phyloP scores from a whole-genome alignment of 2,797 vertebrate genomes.

The Furcifer pardalis region DNA sequence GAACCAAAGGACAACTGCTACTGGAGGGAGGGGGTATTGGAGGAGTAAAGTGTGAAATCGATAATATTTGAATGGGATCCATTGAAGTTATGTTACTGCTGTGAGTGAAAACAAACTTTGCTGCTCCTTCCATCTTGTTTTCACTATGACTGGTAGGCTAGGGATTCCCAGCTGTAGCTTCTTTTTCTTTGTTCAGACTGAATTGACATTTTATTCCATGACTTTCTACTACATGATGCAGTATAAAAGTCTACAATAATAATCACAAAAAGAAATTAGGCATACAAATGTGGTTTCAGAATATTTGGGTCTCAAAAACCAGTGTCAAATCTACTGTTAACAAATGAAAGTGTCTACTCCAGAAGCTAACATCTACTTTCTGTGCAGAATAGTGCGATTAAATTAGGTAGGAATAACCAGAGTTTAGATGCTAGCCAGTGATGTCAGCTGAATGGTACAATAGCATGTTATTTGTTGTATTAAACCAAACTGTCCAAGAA shows the following conservation, averaged over 20 bases:
- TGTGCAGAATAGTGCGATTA: background rate
- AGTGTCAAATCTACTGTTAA: background rate
- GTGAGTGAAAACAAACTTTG: background rate
- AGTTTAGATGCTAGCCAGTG: background rate
- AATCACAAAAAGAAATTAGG: background rate
- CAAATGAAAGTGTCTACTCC: background rate
- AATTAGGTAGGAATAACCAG: background rate
- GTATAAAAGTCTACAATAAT: background rate
- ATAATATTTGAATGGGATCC: background rate
- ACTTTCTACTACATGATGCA: background rate
- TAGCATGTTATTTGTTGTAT: background rate
- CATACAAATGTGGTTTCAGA: background rate
- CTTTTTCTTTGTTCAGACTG: background rate
- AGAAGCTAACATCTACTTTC: background rate
- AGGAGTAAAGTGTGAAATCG: background rate
- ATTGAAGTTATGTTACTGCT: background rate
- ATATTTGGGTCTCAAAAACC: background rate
- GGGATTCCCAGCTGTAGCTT: background rate
- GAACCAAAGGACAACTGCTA: too few species aligned
- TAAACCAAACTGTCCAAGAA: background rate
- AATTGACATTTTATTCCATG: background rate
- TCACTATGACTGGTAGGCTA: background rate
- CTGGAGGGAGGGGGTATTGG: too few species aligned
- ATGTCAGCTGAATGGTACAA: background rate
- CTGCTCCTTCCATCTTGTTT: background rate